A percentile compares a stretch with the other conserved stretches of the same genome.
phyloP scores from a whole-genome alignment of 2,888 invertebrate genomes.

The Cephus pygmeus region DNA sequence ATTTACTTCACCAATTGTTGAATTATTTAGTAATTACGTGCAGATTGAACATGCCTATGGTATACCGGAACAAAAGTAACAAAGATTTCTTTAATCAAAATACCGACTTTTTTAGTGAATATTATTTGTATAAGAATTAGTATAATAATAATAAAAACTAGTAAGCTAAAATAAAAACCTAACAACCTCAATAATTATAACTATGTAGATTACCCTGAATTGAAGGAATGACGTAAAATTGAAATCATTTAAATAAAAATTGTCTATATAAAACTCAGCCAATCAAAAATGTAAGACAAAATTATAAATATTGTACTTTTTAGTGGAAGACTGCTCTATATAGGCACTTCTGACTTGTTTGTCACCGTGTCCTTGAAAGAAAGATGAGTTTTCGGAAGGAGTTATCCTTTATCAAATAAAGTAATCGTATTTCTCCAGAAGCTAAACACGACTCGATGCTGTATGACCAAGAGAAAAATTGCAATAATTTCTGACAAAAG shows the following conservation, averaged over 20 bases:
- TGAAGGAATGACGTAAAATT: not conserved
- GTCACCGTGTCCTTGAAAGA: conserved; percentile 49
- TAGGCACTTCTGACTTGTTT: conserved; percentile 30
- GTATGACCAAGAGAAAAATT: not conserved
- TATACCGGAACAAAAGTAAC: not conserved
- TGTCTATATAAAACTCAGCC: not conserved
- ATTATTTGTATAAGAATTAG: not conserved
- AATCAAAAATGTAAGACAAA: not conserved
- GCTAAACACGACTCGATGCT: not conserved
- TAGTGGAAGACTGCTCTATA: conserved; percentile 14
- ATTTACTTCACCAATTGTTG: not conserved
- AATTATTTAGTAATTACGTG: not conserved
- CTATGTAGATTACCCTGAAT: not conserved
- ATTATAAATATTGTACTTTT: not conserved
- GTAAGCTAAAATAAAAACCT: not conserved
- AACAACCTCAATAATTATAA: not conserved
- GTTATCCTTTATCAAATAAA: not conserved
- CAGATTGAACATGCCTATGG: not conserved
- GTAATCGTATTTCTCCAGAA: not conserved
- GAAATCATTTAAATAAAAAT: not conserved
- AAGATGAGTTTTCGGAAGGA: not conserved
- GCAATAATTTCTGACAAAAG: not conserved
- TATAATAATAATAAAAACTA: not conserved
- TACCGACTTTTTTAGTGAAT: not conserved
- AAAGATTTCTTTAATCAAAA: not conserved